Evolutionary conservation across 2,888 invertebrate species (phyloP), one percentile per base, ranked within the genome.

Genomic region (Noctua janthe): DNA sequence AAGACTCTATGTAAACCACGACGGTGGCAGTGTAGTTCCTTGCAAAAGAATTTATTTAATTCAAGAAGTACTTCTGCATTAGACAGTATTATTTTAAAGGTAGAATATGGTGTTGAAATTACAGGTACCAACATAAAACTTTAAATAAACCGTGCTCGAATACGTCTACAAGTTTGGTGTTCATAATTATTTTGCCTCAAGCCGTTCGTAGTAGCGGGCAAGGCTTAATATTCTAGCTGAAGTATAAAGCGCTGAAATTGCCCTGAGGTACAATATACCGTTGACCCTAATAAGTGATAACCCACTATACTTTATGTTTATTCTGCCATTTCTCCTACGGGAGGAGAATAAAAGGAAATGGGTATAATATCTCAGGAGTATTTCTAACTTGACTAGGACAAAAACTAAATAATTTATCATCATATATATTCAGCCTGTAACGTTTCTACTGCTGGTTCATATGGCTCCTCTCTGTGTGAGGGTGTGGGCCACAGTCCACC

Each of bases 231-330:
- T 59, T 35, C 51, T 51, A 59, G 51, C 43, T 71, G 23, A 15
- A 64, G 39, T 39, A 69, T 23, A 11, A 39, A 72, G 59, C 47
- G 10, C 47, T 35, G 54, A 56, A 73, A 5, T 17, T 35, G 23
- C 79, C 29, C 51, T 59, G 0, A 59, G 66, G 51, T 70, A 47
- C 20, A 67, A 54, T 84, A 43, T 11, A 76, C 59, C 51, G 29
- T 47, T 83, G 83, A 81, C 76, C 76, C 56, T 83, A 76, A 83
- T 76, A 81, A 81, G 49, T 83, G 29, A 75, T 70, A 64, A 83
- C 56, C 43, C 17, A 39, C 15, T 47, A 47, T 15, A 29, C 43
- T 6, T 54, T 20, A 62, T 20, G n/a, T 35, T 67, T 43, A 59
- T 67, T 71, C 39, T 2, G 43, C n/a, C 49, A 54, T 71, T 56